Evolutionary conservation across 2,888 invertebrate genomes (phyloP), one percentile per base, ranked within the genome.

Genomic region (Drosophila paucipuncta): DNA sequence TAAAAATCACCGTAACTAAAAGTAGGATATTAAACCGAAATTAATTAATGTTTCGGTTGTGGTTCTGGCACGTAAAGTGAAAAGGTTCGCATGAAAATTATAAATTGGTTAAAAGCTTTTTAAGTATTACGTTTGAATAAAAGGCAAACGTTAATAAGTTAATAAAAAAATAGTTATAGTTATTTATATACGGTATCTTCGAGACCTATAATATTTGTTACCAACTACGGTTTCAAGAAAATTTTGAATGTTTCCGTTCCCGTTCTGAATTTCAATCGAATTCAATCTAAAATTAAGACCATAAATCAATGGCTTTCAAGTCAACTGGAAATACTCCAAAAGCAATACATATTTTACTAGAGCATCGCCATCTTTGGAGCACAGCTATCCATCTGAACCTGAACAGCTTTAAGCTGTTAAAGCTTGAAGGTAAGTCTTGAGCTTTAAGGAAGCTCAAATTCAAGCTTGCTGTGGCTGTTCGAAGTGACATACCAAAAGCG

Each of bases 381-480:
- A 55, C 31, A 28, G 7, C 31, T 2, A 7, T 16, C 28, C 4
- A 25, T 13, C 10, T 11, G 0, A 28, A 4, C 4, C 7, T 11
- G 0, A 33, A 4, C 9, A 57, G 47, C 50, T 64, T 57, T 18
- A n/a, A 53, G 47, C 41, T 30, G 4, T 2, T 0, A 5, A 52
- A 58, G 71, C 73, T 41, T 59, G 2, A 28, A 33, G 11, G n/a
- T 1, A 0, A 47, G 7, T 25, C n/a, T 4, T 41, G 4, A 41
- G 41, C 73, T 39, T 62, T 6, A 33, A 39, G 25, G 18, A 6
- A 0, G 13, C 1, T 5, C 0, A 53, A 49, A 68, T 60, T 76
- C 1, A 55, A 71, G 55, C 47, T 25, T 10, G 22, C n/a, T 16
- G 37, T 28, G 13, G 35, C n/a, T 30, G 9, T 1, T 0, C 11